Base-by-base conservation (phyloP, 2,888 invertebrate genomes). In the Brachypalpus laphriformis region DNA sequence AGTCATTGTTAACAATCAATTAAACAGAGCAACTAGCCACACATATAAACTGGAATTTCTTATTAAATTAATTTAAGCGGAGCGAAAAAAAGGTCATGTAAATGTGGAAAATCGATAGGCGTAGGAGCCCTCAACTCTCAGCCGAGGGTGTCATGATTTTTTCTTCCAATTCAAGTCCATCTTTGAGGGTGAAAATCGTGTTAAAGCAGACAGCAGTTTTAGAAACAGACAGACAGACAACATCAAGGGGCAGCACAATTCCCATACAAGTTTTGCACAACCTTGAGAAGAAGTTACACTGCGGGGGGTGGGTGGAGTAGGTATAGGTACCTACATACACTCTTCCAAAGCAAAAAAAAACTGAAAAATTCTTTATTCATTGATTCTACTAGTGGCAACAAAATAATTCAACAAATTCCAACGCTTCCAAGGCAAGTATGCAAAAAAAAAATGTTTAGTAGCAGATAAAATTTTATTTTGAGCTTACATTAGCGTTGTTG, bases 401-500 rank as follows among this genome's bases (percentile, higher is more conserved):
- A 61, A 70, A 28, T 20, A 40, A 61, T 16, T 25, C 57, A 49
- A 54, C 51, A 40, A 66, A 76, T 45, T 74, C 18, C 42, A 68
- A 61, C 16, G 57, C 42, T 34, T 34, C 25, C 34, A 34, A 31
- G 18, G 57, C 34, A 61, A 68, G 51, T 59, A 31, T 40, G 31
- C 3, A 31, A 61, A 8, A 34, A 20, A 25, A 25, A 25, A 25
- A 5, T 25, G 70, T 31, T 34, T 34, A 34, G 45, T 20, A 28
- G 18, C 49, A 51, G 34, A 57, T 8, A 42, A 65, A 37, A 59
- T 57, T n/a, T 31, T 9, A n/a, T 3, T 42, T 47, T 11, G 7
- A 20, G 71, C 85, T 85, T 85, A 85, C 85, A 85, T 85, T 85
- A 85, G 85, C 70, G 81, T 66, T 70, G 63, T 81, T 83, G 81